These are phyloP conservation scores for Myrmophylax atrothorax DNA, from an alignment of 2,113 vertebrate species.

Conservation along the genomic window DNA sequence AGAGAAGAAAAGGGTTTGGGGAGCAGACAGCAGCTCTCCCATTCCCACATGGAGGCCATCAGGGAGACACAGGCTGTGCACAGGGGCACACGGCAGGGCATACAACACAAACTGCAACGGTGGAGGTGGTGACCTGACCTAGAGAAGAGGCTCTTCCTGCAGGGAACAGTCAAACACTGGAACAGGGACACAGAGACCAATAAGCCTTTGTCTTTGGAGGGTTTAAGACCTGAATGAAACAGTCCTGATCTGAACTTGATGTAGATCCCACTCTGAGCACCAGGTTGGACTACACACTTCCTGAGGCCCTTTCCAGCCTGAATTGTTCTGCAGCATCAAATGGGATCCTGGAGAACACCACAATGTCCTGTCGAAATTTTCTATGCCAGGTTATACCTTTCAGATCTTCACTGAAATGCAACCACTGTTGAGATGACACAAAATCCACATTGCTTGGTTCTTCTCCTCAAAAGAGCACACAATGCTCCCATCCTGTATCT, in stretches of 20 bases:
- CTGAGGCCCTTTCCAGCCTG: background rate
- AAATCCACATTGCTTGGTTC: background rate
- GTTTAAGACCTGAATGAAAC: background rate
- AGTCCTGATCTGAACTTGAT: background rate
- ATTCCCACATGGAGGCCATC: accelerated
- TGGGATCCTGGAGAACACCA: background rate
- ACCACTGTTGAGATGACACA: background rate
- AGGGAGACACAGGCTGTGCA: background rate
- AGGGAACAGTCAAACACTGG: background rate
- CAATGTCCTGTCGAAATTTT: background rate
- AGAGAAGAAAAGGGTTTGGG: background rate
- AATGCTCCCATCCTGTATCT: background rate
- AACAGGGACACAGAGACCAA: background rate
- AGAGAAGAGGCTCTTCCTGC: background rate
- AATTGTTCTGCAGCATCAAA: background rate
- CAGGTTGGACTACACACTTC: background rate
- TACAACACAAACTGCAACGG: background rate
- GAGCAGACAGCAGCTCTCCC: background rate
- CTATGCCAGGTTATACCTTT: background rate
- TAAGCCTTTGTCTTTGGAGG: background rate
- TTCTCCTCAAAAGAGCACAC: background rate
- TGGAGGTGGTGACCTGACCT: background rate
- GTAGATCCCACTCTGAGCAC: background rate
- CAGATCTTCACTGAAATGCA: background rate
- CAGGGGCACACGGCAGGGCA: background rate